phyloP scores from a whole-genome alignment of 2,888 invertebrate genomes.

The Nipponacmea schrenckii region DNA sequence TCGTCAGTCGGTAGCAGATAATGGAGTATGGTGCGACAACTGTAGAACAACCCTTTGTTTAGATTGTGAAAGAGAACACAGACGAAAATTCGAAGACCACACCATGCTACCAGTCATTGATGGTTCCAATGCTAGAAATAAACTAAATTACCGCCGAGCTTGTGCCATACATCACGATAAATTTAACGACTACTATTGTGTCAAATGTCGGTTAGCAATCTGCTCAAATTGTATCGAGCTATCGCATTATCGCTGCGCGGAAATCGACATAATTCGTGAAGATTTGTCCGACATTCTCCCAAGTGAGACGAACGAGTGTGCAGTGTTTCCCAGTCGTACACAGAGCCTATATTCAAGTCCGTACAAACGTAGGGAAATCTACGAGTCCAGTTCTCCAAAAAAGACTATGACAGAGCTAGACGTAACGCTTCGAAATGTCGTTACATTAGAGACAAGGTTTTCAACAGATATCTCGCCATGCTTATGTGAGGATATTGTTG shows the following conservation, averaged over 20 bases:
- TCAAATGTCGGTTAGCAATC: neutral
- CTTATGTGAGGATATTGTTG: neutral
- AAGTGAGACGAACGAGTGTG: neutral
- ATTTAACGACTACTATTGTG: conserved; percentile 1
- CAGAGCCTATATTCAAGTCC: neutral
- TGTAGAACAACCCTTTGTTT: neutral
- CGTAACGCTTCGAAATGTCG: neutral
- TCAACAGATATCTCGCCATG: neutral
- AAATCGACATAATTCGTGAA: conserved; percentile 1
- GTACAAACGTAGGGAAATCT: neutral
- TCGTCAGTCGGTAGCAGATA: neutral
- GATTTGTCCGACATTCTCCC: neutral
- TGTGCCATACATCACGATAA: neutral
- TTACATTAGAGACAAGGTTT: neutral
- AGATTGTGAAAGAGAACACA: neutral
- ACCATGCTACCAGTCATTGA: neutral
- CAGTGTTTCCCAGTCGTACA: neutral
- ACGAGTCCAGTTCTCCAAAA: neutral
- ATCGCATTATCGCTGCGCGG: neutral
- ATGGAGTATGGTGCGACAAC: neutral
- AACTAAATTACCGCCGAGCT: neutral
- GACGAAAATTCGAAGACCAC: neutral
- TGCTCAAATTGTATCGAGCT: neutral
- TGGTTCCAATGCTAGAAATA: neutral
- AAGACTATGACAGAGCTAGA: neutral